Conservation (phyloP, 2,797 vertebrate species). For the Rhinogobio ventralis region DNA sequence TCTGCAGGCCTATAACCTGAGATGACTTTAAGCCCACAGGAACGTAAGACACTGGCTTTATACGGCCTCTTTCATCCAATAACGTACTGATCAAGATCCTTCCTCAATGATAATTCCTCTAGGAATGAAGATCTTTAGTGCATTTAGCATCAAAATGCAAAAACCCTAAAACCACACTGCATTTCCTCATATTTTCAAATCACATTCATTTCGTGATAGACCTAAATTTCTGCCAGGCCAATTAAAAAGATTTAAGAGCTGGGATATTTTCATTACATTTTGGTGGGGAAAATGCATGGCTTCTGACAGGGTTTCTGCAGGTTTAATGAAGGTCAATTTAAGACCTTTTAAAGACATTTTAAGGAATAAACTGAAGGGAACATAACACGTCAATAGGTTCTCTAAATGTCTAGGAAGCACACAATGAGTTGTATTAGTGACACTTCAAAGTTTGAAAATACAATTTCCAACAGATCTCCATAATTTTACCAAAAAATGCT, state of each 20-base stretch:
- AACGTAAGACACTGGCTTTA: not conserved
- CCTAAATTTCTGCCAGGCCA: not conserved
- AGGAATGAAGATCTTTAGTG: not conserved
- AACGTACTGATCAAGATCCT: not conserved
- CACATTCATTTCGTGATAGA: not conserved
- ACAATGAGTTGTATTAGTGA: no score
- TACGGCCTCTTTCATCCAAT: not conserved
- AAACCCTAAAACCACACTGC: not conserved
- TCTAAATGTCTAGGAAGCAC: no score
- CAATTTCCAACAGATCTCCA: no score
- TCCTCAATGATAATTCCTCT: not conserved
- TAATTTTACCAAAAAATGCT: no score
- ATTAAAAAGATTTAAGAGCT: not conserved
- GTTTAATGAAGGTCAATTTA: no score
- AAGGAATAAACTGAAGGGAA: no score
- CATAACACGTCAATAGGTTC: no score
- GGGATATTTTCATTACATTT: not conserved
- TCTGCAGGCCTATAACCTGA: conserved; percentile 7
- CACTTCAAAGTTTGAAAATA: no score
- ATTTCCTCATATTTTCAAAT: not conserved
- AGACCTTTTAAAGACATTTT: no score
- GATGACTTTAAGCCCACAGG: not conserved
- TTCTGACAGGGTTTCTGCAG: not conserved
- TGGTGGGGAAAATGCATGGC: not conserved
- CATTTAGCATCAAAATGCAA: not conserved